Evolutionary conservation across 2,113 vertebrate species (phyloP), one percentile per base, ranked within the genome.

Genomic region (Tiliqua scincoides): DNA sequence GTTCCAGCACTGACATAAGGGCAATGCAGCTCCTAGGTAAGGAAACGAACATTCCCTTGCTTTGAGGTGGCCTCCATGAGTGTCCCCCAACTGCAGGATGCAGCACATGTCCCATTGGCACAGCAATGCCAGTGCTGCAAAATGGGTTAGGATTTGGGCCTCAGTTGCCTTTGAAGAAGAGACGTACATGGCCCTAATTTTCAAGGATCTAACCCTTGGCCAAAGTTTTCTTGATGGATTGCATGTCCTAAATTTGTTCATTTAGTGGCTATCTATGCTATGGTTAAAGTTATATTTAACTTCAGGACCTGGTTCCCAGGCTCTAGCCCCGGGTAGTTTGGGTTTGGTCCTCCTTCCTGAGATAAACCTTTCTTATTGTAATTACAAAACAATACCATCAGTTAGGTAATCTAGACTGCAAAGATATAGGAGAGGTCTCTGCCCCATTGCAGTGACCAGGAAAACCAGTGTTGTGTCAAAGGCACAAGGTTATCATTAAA

Each of bases 231-330:
- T 95, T 94, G 93, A 95, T 88, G 82, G 92, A 95, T 94, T 96
- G 94, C 95, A 91, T 79, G 48, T 89, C 88, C 90, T 79, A 93
- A 92, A 85, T 92, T 94, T 94, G 94, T 96, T 95, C 96, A 93
- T 90, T 95, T 87, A 87, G 79, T 84, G 93, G 92, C 93, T 95
- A 84, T 62, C 90, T 85, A 92, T 94, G 75, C 91, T 92, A 80
- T 79, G 93, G 88, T 81, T 88, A 89, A 85, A 95, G 96, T 96
- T 96, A 97, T 95, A 95, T 94, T 94, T 96, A 95, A 94, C 92
- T 68, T 92, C 84, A 85, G 73, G 83, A 88, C 82, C 88, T 89
- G 83, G 93, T 97, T 95, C 95, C 94, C 94, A 96, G 88, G 93
- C 89, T 91, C 90, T 91, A 85, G 93, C 93, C 94, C 78, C 79